phyloP scores from a whole-genome alignment of 2,113 vertebrate species.

The Atlantisia rogersi region DNA sequence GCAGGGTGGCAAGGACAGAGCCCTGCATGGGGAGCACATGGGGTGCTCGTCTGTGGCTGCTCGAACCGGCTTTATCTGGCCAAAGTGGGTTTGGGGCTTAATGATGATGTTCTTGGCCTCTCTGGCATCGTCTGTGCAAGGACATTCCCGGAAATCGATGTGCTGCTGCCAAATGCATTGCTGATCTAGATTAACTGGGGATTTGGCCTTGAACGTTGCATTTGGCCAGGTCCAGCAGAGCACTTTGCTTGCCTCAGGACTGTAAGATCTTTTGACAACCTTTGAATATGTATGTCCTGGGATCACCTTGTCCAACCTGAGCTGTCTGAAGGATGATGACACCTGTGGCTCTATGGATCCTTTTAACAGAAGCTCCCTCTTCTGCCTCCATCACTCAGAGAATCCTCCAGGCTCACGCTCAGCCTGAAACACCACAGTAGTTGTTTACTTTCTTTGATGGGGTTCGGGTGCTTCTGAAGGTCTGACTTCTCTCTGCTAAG shows the following conservation, averaged over 20 bases:
- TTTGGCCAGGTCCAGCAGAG: accelerated
- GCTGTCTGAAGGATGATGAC: neutral
- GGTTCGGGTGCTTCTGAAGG: neutral
- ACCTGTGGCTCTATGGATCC: neutral
- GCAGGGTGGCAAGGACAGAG: too few species aligned
- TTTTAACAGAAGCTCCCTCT: neutral
- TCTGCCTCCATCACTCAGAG: accelerated
- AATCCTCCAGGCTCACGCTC: too few species aligned
- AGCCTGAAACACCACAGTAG: neutral
- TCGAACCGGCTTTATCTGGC: too few species aligned
- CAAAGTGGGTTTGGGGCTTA: neutral
- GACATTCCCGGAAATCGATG: neutral
- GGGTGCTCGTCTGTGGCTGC: too few species aligned
- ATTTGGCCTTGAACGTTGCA: neutral
- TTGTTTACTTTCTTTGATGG: neutral
- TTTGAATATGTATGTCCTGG: neutral
- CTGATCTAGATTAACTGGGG: neutral
- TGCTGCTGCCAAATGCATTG: neutral
- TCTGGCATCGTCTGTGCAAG: neutral
- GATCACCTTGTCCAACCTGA: neutral
- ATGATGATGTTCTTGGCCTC: neutral
- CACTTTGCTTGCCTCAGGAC: neutral
- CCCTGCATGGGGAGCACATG: neutral
- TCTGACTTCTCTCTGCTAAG: neutral
- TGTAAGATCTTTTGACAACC: neutral